Conservation (phyloP, 1,140 invertebrate genomes). For the Neotoxoptera formosana region DNA sequence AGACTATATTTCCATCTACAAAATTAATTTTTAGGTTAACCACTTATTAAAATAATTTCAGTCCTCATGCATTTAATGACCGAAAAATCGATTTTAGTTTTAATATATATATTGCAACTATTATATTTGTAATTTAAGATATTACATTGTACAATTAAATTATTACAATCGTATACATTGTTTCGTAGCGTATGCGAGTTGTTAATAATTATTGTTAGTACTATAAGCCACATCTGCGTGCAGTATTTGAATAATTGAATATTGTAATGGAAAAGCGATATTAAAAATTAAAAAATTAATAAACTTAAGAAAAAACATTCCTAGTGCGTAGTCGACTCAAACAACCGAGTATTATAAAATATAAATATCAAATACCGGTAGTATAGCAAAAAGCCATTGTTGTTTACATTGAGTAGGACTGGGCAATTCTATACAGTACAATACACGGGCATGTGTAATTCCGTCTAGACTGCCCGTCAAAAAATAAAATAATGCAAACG, state of each 20-base stretch:
- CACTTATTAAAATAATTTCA: neutral
- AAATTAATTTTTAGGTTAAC: neutral
- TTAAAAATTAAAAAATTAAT: neutral
- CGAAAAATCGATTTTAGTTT: neutral
- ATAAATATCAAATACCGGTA: neutral
- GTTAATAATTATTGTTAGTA: neutral
- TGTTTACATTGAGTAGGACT: neutral
- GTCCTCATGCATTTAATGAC: neutral
- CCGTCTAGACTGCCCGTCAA: neutral
- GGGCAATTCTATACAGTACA: neutral
- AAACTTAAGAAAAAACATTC: neutral
- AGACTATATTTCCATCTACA: neutral
- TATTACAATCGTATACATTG: neutral
- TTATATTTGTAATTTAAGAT: constrained; percentile 5
- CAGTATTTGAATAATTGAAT: neutral
- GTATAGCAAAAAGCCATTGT: neutral
- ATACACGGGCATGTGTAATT: neutral
- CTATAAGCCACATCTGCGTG: neutral
- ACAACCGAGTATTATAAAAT: too few species aligned
- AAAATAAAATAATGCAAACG: too few species aligned
- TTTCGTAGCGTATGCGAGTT: neutral
- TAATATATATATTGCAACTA: neutral
- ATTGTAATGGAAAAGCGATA: neutral
- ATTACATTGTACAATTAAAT: neutral
- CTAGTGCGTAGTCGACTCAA: neutral